A percentile compares a stretch with the other conserved stretches of the same genome.
These are phyloP conservation scores for Tolmerus cingulatus DNA, from an alignment of 2,888 invertebrate species.

Conservation along the genomic window DNA sequence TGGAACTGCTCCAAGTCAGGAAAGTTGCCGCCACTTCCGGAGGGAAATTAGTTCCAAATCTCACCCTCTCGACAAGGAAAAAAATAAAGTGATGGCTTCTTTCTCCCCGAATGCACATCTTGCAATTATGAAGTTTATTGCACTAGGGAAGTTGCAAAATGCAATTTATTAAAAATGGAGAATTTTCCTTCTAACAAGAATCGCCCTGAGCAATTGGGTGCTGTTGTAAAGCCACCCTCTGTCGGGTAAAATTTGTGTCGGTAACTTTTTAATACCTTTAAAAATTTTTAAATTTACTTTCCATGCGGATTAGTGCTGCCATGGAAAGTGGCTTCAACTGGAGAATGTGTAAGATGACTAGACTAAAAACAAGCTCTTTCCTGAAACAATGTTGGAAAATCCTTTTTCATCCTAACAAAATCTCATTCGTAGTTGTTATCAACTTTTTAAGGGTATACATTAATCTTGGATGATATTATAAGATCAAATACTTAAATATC, in stretches of 20 bases:
- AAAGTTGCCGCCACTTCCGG: neutral
- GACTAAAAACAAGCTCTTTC: neutral
- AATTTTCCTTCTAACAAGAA: neutral
- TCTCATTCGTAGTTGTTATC: neutral
- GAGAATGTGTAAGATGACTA: neutral
- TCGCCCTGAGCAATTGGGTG: neutral
- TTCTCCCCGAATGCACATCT: neutral
- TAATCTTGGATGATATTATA: neutral
- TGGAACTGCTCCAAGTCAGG: neutral
- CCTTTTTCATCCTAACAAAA: neutral
- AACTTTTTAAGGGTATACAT: neutral
- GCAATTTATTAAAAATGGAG: neutral
- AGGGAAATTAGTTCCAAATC: neutral
- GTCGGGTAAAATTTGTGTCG: neutral
- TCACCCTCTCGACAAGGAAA: neutral
- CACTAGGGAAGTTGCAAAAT: neutral
- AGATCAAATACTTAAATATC: neutral
- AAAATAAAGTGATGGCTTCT: neutral
- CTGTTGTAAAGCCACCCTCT: neutral
- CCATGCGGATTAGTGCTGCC: neutral
- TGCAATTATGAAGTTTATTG: neutral
- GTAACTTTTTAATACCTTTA: neutral
- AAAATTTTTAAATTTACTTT: neutral
- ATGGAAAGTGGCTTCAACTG: neutral
- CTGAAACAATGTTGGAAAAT: neutral